Evolutionary conservation across 2,888 invertebrate genomes (phyloP), one percentile per base, ranked within the genome.

Genomic region (Cylindroiulus punctatus): DNA sequence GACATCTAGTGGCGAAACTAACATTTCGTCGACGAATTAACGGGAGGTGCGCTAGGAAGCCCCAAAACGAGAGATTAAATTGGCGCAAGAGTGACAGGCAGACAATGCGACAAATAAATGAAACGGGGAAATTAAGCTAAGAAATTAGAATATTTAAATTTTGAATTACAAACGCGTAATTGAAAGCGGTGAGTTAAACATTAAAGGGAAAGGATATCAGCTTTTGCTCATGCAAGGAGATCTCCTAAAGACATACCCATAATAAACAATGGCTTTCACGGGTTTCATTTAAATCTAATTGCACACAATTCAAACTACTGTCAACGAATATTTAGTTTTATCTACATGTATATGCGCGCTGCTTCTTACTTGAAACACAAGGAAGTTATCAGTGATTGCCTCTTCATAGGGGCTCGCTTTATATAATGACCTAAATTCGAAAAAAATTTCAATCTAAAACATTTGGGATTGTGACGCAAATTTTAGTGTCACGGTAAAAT

Each of bases 71-170:
- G 14, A 76, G 14, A 76, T 76, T 76, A 76, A 10, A 76, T 26
- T 76, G 76, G 22, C 22, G 10, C 30, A 30, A 76, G 30, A 76
- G 76, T 76, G 14, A 26, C 17, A 26, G 0, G 65, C 10, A 30
- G 30, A 30, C 76, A 76, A 76, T 14, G 76, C 30, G 76, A 76
- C 17, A 52, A 52, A 52, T 52, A 52, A 52, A n/a, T 52, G 52
- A 52, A 76, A 76, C 76, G 76, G 12, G 14, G 22, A 76, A 76
- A 76, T 76, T 76, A 76, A 76, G 57, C 22, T 8, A 22, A 65
- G 76, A 30, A 76, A 76, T 76, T 76, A 76, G 76, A 76, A 76
- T 76, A 76, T 76, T 76, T 26, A 76, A 76, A 76, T 76, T 26
- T 76, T 76, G 12, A 76, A 30, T 76, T 76, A 76, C 76, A 30